Conservation (phyloP, 1,140 invertebrate species). For the Dysdera silvatica region DNA sequence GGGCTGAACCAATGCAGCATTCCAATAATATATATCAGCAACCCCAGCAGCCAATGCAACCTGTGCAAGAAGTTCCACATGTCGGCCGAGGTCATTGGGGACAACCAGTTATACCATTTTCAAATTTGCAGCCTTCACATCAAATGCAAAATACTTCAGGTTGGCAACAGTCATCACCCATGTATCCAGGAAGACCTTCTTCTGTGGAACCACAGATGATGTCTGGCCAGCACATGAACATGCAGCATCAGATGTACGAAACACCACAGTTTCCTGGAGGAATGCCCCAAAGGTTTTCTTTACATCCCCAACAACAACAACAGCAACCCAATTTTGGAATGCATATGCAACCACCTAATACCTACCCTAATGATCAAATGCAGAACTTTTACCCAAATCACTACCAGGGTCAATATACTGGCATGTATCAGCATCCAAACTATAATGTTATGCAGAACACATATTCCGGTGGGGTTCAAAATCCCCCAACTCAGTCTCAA, state of each 20-base stretch:
- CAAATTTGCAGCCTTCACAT: conserved; percentile 3
- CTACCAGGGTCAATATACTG: conserved; percentile 1
- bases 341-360: conserved; percentile 7
- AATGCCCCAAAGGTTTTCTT: conserved; percentile 19
- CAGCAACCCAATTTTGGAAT: conserved; percentile 6
- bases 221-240: conserved; percentile 14
- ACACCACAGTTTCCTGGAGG: conserved; percentile 13
- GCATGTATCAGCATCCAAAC: conserved; percentile 13
- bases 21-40: conserved; percentile 10
- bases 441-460: conserved; percentile 24
- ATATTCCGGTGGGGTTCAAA: conserved; percentile 3
- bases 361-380: conserved; percentile 23
- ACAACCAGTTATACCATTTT: conserved; percentile 28
- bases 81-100: conserved; percentile 31
- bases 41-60: conserved; percentile 21
- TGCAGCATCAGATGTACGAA: conserved; percentile 18
- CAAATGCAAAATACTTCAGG: conserved; percentile 17
- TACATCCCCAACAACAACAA: conserved; percentile 17
- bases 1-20: conserved; percentile 16
- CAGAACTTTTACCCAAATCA: conserved; percentile 33
- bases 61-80: conserved; percentile 8
- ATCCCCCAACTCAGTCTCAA: no score
- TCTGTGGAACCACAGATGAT: conserved; percentile 26
- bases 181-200: conserved; percentile 3
- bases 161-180: conserved; percentile 15